These are phyloP conservation scores for Aphaenogaster floridana DNA, from an alignment of 1,140 invertebrate species.

Conservation along the genomic window DNA sequence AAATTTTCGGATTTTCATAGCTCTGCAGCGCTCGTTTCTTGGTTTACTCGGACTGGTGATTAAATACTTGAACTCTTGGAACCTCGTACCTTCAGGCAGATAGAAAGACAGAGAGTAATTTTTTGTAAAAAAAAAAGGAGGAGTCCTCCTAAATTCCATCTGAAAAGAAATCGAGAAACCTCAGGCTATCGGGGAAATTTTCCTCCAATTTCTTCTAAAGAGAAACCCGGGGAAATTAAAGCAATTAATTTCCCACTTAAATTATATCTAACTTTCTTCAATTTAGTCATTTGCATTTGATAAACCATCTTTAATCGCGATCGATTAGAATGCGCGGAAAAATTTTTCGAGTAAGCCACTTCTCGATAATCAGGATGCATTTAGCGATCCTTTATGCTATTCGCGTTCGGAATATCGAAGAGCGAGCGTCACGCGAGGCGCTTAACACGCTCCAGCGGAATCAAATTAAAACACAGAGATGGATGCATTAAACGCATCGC, in stretches of 20 bases:
- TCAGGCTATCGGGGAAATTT: neutral
- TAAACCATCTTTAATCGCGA: conserved; percentile 21
- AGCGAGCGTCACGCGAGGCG: neutral
- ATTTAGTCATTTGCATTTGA: conserved; percentile 29
- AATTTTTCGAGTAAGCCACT: neutral
- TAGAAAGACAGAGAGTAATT: neutral
- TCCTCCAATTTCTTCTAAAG: conserved; percentile 9
- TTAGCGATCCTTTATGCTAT: conserved; percentile 16
- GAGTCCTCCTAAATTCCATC: neutral
- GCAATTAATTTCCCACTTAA: conserved; percentile 14
- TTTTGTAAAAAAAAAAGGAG: neutral
- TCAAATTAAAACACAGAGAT: conserved; percentile 3
- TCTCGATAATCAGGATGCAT: neutral
- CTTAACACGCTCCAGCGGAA: neutral
- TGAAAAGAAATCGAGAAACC: neutral
- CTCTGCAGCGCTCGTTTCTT: neutral
- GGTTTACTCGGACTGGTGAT: neutral
- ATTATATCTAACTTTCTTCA: conserved; percentile 23
- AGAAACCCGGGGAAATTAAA: conserved; percentile 1
- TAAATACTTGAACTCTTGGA: conserved; percentile 14
- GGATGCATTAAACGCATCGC: conserved; percentile 1
- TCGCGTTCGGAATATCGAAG: conserved; percentile 16
- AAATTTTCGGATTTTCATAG: neutral
- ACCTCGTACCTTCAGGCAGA: neutral
- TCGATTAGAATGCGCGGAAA: neutral